Conservation (phyloP, 2,888 invertebrate species). For the Carabus problematicus region DNA sequence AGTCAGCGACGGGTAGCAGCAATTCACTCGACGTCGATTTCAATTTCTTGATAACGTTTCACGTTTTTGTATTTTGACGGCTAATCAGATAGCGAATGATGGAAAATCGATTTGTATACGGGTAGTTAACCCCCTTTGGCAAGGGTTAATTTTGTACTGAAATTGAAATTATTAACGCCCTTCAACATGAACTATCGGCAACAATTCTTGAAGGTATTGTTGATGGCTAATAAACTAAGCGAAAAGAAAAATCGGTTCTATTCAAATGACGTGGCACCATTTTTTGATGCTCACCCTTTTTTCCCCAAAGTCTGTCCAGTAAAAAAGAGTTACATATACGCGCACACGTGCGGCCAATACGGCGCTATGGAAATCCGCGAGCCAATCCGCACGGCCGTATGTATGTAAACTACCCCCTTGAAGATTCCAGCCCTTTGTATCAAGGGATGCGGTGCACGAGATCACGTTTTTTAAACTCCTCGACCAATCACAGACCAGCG, state of each 20-base stretch:
- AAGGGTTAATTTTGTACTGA: slow-evolving; percentile 39
- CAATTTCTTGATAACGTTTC: slow-evolving; percentile 55
- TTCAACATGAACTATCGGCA: background rate
- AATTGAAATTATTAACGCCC: slow-evolving; percentile 34
- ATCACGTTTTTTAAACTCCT: slow-evolving; percentile 42
- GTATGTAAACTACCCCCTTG: slow-evolving; percentile 43
- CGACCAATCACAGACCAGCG: slow-evolving; percentile 35
- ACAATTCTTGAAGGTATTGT: background rate
- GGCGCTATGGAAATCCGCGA: slow-evolving; percentile 16
- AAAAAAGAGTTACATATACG: too few species aligned
- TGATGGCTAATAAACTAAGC: too few species aligned
- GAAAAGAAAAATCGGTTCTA: too few species aligned
- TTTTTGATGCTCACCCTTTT: too few species aligned
- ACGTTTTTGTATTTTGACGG: slow-evolving; percentile 45
- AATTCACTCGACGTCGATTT: slow-evolving; percentile 53
- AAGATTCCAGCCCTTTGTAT: slow-evolving; percentile 33
- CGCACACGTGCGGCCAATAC: background rate
- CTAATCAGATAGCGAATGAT: slow-evolving; percentile 41
- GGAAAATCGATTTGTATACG: slow-evolving; percentile 43
- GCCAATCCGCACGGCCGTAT: slow-evolving; percentile 12
- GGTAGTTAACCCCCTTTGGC: slow-evolving; percentile 36
- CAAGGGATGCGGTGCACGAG: slow-evolving; percentile 25
- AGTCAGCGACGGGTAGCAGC: slow-evolving; percentile 3
- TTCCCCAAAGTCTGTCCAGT: too few species aligned
- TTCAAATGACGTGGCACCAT: too few species aligned